Evolutionary conservation across 2,113 vertebrate genomes (phyloP), one percentile per base, ranked within the genome.

Genomic region (Hyperopisus bebe): DNA sequence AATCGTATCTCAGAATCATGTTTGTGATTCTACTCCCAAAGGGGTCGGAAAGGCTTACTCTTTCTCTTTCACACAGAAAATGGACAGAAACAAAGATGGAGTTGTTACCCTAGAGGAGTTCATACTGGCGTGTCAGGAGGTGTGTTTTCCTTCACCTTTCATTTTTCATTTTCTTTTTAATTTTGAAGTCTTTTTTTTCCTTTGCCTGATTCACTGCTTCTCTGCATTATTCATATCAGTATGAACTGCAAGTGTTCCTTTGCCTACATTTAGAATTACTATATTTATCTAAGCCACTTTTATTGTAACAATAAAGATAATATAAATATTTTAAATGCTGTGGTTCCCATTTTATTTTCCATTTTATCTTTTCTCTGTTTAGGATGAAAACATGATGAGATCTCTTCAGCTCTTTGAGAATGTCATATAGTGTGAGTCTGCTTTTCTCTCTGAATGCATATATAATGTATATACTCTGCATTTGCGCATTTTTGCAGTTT

Each of bases 41-140:
- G 3, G 42, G 21, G 44, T 46, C 0, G 5, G 8, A 31, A 66
- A 11, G 27, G 19, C 47, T 1, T 17, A 86, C 80, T 91, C 88
- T 24, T 92, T 91, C 83, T 24, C 66, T 84, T 83, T 90, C 31
- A 92, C 90, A 77, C 95, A 99, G 98, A 99, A 99, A 97, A 99
- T 99, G 98, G 98, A 99, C 94, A 99, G 98, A 96, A 99, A 99
- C 95, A 99, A 98, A 96, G 98, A 99, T 90, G 98, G 98, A 53
- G 97, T 99, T 89, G 98, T 99, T 92, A 99, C 98, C 90, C 93
- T 99, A 93, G 98, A 99, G 89, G 98, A 99, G 93, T 99, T 99
- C 93, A 94, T 99, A 89, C 94, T 99, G 89, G 98, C 98, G 0
- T 99, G 98, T 92, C 98, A 99, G 91, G 97, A 99, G 97, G 98